phyloP scores from a whole-genome alignment of 2,113 vertebrate genomes.

The Pipa parva region DNA sequence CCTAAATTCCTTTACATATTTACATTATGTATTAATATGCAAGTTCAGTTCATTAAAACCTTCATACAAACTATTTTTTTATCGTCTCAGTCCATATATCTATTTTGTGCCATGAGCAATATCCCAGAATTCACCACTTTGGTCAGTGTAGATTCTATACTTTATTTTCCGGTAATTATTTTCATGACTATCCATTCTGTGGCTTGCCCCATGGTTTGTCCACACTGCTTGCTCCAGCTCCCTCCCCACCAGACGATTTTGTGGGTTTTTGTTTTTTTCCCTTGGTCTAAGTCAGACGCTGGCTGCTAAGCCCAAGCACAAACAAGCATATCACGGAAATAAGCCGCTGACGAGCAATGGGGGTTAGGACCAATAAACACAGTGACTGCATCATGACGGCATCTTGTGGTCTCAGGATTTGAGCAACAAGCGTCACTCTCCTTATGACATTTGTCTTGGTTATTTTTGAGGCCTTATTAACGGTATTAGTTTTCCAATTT shows the following conservation, averaged over 20 bases:
- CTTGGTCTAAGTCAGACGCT: constrained; percentile 55
- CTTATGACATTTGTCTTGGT: constrained; percentile 33
- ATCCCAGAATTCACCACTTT: constrained; percentile 39
- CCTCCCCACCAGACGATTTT: constrained; percentile 29
- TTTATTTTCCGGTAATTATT: constrained; percentile 42
- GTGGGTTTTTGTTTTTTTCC: constrained; percentile 40
- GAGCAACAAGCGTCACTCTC: constrained; percentile 19
- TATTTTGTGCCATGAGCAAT: constrained; percentile 28
- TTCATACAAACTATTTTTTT: neutral
- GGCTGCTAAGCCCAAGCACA: constrained; percentile 54
- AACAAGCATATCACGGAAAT: constrained; percentile 43
- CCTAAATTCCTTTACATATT: neutral
- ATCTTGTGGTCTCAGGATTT: constrained; percentile 13
- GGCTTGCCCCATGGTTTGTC: constrained; percentile 59
- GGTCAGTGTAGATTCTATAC: constrained; percentile 6
- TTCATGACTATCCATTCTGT: constrained; percentile 35
- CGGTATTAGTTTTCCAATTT: constrained; percentile 29
- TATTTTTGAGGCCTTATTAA: constrained; percentile 24
- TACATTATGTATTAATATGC: neutral
- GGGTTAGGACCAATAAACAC: constrained; percentile 54
- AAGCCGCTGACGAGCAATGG: constrained; percentile 47
- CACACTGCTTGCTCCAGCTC: constrained; percentile 48
- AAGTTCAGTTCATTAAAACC: neutral
- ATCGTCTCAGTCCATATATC: constrained; percentile 26
- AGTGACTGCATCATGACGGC: constrained; percentile 29